phyloP scores from a whole-genome alignment of 2,797 vertebrate genomes.

The Myotis findleyi region DNA sequence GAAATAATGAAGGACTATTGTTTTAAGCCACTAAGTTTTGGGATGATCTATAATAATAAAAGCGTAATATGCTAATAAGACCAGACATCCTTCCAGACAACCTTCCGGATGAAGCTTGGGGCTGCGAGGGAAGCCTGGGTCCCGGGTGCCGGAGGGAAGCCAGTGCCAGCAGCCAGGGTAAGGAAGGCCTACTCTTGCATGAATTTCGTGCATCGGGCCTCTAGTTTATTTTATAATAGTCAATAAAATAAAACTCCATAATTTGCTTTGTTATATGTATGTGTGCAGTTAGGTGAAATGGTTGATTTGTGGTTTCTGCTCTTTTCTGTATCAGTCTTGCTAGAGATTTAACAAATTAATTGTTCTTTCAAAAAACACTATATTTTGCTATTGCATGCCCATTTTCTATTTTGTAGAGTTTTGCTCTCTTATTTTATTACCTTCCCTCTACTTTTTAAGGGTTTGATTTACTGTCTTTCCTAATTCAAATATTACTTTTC shows the following conservation, averaged over 20 bases:
- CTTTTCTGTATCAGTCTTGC: background rate
- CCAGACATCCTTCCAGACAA: no score
- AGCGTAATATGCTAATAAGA: no score
- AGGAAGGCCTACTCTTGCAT: no score
- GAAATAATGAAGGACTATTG: background rate
- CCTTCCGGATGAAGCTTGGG: no score
- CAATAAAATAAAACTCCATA: background rate
- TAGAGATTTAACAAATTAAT: background rate
- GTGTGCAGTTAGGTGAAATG: background rate
- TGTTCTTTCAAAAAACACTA: background rate
- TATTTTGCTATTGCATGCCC: background rate
- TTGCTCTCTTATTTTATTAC: background rate
- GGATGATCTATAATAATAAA: no score
- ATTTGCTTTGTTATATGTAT: background rate
- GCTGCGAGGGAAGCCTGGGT: no score
- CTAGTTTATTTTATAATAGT: background rate
- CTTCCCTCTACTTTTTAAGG: background rate
- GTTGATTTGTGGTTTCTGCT: background rate
- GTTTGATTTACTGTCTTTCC: background rate
- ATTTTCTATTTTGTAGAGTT: background rate
- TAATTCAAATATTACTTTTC: background rate
- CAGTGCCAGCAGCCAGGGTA: no score
- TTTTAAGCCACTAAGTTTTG: background rate
- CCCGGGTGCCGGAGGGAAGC: no score
- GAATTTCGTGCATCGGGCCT: no score